Evolutionary conservation across 2,888 invertebrate genomes (phyloP).

Genomic region (Hymenopus coronatus): DNA sequence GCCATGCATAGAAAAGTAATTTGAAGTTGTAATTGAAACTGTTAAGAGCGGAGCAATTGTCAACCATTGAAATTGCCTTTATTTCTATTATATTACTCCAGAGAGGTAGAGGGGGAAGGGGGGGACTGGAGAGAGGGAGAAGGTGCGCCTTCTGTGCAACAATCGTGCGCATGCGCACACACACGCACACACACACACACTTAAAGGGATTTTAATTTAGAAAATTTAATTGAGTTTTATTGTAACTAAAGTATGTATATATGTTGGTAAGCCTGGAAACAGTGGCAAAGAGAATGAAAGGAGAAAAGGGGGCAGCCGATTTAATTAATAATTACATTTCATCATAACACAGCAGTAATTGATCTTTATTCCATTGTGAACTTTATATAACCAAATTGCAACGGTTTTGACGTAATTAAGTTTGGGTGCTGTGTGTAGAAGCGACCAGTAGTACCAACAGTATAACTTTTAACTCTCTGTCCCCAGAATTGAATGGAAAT

Average conservation of each 20-base stretch:
- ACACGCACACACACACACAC: constrained; percentile 2
- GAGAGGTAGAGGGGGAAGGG: not conserved
- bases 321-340: constrained; percentile 34
- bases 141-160: not conserved
- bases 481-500: too few species aligned
- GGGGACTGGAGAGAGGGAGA: too few species aligned
- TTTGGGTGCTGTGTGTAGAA: constrained; percentile 13
- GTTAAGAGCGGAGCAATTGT: constrained; percentile 24
- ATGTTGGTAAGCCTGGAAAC: constrained; percentile 5
- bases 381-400: constrained; percentile 16
- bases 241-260: constrained; percentile 26
- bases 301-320: constrained; percentile 16
- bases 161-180: not conserved
- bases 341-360: constrained; percentile 29
- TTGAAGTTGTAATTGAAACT: constrained; percentile 51
- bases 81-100: constrained; percentile 26
- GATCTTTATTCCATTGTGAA: constrained; percentile 26
- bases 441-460: not conserved
- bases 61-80: constrained; percentile 32
- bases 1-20: constrained; percentile 46
- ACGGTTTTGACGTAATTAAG: constrained; percentile 21
- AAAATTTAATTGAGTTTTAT: constrained; percentile 35
- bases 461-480: not conserved
- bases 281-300: not conserved
- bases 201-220: constrained; percentile 34